Evolutionary conservation across 2,797 vertebrate genomes (phyloP).

Genomic region (Mormyrops attenuatus): DNA sequence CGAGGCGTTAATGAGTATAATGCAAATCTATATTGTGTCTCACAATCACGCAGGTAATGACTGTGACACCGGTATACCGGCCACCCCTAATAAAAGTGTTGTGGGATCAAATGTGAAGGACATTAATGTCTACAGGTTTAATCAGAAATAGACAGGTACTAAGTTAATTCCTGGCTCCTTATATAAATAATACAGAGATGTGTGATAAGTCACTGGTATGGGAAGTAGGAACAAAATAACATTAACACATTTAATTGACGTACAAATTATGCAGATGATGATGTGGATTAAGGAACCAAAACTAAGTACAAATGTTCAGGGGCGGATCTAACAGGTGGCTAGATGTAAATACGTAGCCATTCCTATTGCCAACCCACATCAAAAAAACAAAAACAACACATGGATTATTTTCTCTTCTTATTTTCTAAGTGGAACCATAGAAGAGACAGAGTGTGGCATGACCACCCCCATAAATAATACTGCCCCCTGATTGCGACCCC

Average conservation of each 20-base stretch:
- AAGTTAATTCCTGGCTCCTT: too few species aligned
- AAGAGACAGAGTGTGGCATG: neutral
- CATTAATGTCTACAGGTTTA: too few species aligned
- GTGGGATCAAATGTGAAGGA: too few species aligned
- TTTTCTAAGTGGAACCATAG: neutral
- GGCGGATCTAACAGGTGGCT: neutral
- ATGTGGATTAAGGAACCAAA: neutral
- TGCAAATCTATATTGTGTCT: too few species aligned
- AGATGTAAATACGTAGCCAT: neutral
- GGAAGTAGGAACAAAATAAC: too few species aligned
- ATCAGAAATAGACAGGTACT: too few species aligned
- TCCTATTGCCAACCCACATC: neutral
- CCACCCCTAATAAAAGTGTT: too few species aligned
- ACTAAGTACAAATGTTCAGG: neutral
- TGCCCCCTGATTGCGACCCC: neutral
- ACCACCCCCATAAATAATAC: neutral
- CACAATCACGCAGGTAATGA: too few species aligned
- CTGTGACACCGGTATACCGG: too few species aligned
- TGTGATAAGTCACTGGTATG: too few species aligned
- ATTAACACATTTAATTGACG: neutral
- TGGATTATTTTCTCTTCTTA: neutral
- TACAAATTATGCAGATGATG: neutral
- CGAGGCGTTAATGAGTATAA: too few species aligned
- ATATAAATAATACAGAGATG: too few species aligned
- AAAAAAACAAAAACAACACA: neutral